Conservation (phyloP, 2,113 vertebrate species). For the Toxotes chatareus region DNA sequence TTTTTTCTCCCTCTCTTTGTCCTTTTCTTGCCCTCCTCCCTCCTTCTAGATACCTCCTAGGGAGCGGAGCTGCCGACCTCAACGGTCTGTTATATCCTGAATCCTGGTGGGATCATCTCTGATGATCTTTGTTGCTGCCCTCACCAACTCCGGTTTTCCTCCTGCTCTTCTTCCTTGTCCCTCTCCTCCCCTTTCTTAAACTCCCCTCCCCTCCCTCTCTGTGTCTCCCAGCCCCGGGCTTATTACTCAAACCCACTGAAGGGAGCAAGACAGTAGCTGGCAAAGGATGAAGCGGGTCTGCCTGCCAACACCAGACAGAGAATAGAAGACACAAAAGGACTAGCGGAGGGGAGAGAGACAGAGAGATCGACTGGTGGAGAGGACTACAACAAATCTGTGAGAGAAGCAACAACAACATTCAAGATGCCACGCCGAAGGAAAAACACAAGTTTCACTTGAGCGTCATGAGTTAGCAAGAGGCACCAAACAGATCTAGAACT, state of each 20-base stretch:
- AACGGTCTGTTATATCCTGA: conserved; percentile 38
- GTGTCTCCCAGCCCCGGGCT: conserved; percentile 56
- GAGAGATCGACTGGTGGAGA: conserved; percentile 30
- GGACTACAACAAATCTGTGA: conserved; percentile 28
- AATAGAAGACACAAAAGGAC: conserved; percentile 65
- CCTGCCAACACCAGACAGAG: conserved; percentile 69
- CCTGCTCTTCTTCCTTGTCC: conserved; percentile 42
- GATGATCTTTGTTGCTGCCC: conserved; percentile 60
- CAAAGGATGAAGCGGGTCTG: conserved; percentile 71
- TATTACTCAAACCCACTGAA: conserved; percentile 71
- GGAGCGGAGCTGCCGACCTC: conserved; percentile 35
- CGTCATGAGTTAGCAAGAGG: conserved; percentile 51
- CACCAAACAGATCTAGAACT: conserved; percentile 31
- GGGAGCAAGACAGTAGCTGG: conserved; percentile 72
- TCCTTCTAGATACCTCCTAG: conserved; percentile 50
- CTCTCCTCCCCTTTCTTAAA: conserved; percentile 65
- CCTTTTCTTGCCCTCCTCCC: neutral
- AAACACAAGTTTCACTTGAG: conserved; percentile 55
- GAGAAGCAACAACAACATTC: conserved; percentile 34
- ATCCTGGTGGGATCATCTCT: conserved; percentile 44
- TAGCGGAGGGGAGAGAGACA: conserved; percentile 24
- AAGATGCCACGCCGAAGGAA: conserved; percentile 65
- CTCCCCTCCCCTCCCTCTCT: conserved; percentile 51
- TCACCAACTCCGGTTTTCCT: conserved; percentile 44
- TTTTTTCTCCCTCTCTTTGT: neutral